phyloP scores from a whole-genome alignment of 2,888 invertebrate species.

The Polymixis flavicincta region DNA sequence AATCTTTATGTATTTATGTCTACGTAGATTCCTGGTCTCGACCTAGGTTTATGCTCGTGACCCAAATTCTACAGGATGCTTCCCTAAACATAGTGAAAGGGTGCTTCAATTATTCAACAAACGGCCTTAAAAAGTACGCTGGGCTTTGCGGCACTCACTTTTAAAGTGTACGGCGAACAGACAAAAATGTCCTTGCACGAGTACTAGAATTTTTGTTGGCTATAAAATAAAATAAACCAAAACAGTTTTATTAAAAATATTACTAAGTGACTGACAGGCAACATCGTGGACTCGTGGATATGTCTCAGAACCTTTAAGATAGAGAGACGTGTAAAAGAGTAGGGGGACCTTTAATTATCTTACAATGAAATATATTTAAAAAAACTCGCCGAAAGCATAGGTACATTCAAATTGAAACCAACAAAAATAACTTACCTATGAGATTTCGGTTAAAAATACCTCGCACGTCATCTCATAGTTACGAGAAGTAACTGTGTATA shows the following conservation, averaged over 20 bases:
- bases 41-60: slow-evolving; percentile 27
- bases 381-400: neutral
- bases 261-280: too few relatives aligned
- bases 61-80: slow-evolving; percentile 39
- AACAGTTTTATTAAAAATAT: neutral
- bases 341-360: neutral
- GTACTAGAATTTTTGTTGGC: neutral
- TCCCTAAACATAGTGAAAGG: slow-evolving; percentile 28
- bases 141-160: slow-evolving; percentile 9
- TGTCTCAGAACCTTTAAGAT: neutral
- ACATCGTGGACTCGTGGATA: neutral
- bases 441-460: neutral
- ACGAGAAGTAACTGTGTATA: neutral
- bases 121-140: slow-evolving; percentile 27
- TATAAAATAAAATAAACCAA: neutral
- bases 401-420: too few relatives aligned
- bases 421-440: neutral
- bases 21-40: neutral
- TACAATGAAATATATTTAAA: neutral
- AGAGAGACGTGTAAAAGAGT: neutral
- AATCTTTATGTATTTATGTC: neutral
- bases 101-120: slow-evolving; percentile 44
- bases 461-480: neutral
- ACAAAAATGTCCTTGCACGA: neutral
- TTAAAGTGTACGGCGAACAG: neutral